A percentile compares a stretch with the other conserved stretches of the same genome.
phyloP scores from a whole-genome alignment of 2,888 invertebrate genomes.

The Synanthedon tipuliformis region DNA sequence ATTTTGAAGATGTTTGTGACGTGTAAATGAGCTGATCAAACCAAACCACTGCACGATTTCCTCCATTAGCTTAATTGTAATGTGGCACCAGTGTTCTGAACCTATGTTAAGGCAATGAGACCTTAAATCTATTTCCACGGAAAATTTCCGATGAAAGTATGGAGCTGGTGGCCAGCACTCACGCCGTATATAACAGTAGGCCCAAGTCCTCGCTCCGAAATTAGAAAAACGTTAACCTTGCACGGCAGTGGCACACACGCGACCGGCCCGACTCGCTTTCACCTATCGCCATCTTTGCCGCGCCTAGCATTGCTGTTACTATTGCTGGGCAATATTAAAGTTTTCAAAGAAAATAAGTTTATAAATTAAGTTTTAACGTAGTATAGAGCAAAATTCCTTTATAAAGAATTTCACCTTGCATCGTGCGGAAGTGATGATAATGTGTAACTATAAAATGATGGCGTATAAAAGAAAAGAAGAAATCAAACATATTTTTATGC shows the following conservation, averaged over 20 bases:
- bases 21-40: too few relatives aligned
- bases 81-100: not conserved
- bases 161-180: constrained; percentile 24
- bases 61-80: not conserved
- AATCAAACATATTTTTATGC: too few relatives aligned
- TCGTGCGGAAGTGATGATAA: too few relatives aligned
- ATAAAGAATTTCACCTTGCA: too few relatives aligned
- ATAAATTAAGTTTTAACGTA: too few relatives aligned
- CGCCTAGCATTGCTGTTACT: constrained; percentile 23
- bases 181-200: constrained; percentile 32
- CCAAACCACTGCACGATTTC: too few relatives aligned
- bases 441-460: too few relatives aligned
- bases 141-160: constrained; percentile 56
- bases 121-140: constrained; percentile 31
- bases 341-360: not conserved
- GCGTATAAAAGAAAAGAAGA: too few relatives aligned
- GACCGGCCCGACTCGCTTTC: constrained; percentile 48
- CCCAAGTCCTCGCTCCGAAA: constrained; percentile 49
- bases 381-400: too few relatives aligned
- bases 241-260: constrained; percentile 48
- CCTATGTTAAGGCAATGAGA: not conserved
- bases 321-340: not conserved
- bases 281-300: constrained; percentile 44
- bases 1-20: too few relatives aligned
- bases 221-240: constrained; percentile 63